Percentiles rank a stretch among this genome's conserved stretches.
These are phyloP conservation scores for Pseudomyrmex dendroicus DNA, from an alignment of 1,140 invertebrate species.

Conservation along the genomic window DNA sequence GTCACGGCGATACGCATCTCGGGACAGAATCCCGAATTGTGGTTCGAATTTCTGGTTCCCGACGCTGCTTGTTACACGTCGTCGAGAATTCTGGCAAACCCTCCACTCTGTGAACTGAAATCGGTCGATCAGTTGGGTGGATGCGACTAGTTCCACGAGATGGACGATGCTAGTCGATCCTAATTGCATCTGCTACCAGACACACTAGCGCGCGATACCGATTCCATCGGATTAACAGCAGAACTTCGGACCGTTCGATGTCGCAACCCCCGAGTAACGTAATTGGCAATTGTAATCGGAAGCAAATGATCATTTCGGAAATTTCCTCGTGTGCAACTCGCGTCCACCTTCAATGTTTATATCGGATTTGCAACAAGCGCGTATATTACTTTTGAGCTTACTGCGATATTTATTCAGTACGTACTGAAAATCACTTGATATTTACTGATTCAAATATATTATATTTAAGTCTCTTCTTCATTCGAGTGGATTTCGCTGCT, in stretches of 20 bases:
- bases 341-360: background rate
- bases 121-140: constrained; percentile 27
- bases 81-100: constrained; percentile 24
- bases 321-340: background rate
- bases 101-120: background rate
- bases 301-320: constrained; percentile 28
- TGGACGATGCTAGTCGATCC: constrained; percentile 42
- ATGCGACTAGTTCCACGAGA: constrained; percentile 29
- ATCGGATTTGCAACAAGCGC: too few species aligned
- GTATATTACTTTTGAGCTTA: background rate
- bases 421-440: too few species aligned
- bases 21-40: background rate
- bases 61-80: constrained; percentile 41
- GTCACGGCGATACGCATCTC: background rate
- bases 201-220: constrained; percentile 19
- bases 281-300: constrained; percentile 44
- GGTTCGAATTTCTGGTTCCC: constrained; percentile 3
- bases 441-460: background rate
- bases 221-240: constrained; percentile 43
- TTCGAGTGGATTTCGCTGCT: too few species aligned
- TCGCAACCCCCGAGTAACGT: constrained; percentile 34
- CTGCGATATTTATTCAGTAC: too few species aligned
- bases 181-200: constrained; percentile 37
- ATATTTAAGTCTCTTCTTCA: background rate
- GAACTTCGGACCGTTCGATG: constrained; percentile 18